phyloP scores from a whole-genome alignment of 2,113 vertebrate genomes.

The Leptobrachium leishanense region DNA sequence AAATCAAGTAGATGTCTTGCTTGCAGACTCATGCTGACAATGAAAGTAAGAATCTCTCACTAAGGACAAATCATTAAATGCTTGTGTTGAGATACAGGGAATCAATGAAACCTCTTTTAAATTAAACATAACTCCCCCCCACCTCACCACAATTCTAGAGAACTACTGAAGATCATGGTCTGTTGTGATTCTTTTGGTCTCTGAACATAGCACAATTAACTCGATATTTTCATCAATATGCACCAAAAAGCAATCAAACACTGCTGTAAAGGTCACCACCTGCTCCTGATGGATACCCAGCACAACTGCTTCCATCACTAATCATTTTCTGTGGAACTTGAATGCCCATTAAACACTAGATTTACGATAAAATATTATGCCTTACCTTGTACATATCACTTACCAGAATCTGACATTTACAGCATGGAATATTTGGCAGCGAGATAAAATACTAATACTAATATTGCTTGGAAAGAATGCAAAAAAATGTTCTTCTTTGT shows the following conservation, averaged over 20 bases:
- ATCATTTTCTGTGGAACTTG: slow-evolving; percentile 2
- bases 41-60: slow-evolving; percentile 41
- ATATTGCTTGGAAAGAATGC: slow-evolving; percentile 20
- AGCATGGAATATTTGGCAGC: background rate
- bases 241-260: slow-evolving; percentile 36
- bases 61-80: slow-evolving; percentile 47
- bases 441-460: slow-evolving; percentile 14
- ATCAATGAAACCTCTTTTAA: slow-evolving; percentile 43
- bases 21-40: slow-evolving; percentile 41
- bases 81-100: slow-evolving; percentile 40
- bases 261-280: slow-evolving; percentile 41
- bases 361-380: slow-evolving; percentile 6
- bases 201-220: slow-evolving; percentile 34
- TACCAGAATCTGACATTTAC: slow-evolving; percentile 11
- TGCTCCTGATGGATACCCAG: slow-evolving; percentile 26
- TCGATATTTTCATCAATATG: slow-evolving; percentile 46
- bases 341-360: background rate
- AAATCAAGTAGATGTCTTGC: slow-evolving; percentile 44
- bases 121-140: slow-evolving; percentile 27
- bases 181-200: slow-evolving; percentile 30
- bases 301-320: background rate
- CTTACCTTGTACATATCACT: slow-evolving; percentile 4
- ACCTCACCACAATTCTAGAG: slow-evolving; percentile 23
- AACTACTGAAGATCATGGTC: slow-evolving; percentile 16
- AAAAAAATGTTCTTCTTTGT: slow-evolving; percentile 15